A percentile compares a stretch with the other conserved stretches of the same genome.
These are phyloP conservation scores for Tachyglossus aculeatus DNA, from an alignment of 2,797 vertebrate species.

Conservation along the genomic window DNA sequence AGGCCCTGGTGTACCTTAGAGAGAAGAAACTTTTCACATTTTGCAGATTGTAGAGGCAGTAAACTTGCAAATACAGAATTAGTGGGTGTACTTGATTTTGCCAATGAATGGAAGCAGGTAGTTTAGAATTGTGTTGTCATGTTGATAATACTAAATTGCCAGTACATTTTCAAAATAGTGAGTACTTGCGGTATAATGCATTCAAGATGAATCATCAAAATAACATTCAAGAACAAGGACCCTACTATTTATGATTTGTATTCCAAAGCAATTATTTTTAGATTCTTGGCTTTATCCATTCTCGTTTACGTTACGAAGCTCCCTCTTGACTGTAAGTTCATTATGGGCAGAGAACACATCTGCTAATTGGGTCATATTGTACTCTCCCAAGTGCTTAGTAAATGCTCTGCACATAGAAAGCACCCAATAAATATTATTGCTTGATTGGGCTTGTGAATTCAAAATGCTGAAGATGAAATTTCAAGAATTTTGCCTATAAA, in stretches of 20 bases:
- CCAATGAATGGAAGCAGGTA: neutral
- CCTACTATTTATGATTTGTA: neutral
- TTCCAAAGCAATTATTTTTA: neutral
- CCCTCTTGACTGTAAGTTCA: too few species aligned
- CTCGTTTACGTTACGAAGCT: too few species aligned
- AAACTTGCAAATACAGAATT: slow-evolving; percentile 1
- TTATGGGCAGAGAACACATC: too few species aligned
- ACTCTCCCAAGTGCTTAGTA: too few species aligned
- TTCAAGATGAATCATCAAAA: neutral
- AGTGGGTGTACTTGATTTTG: neutral
- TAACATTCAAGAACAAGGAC: neutral
- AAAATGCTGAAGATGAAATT: too few species aligned
- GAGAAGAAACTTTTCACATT: neutral
- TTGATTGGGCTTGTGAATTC: too few species aligned
- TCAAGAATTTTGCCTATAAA: too few species aligned
- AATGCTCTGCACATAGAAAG: too few species aligned
- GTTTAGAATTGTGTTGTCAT: neutral
- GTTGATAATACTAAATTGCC: neutral
- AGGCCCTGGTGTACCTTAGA: neutral
- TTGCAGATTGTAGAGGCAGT: neutral
- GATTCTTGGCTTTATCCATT: neutral
- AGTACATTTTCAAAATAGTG: slow-evolving; percentile 1
- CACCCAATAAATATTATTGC: too few species aligned
- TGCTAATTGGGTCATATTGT: too few species aligned
- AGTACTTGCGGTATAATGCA: neutral